These are phyloP conservation scores for Neodon shergylaensis DNA, from an alignment of 2,113 vertebrate genomes.

Conservation along the genomic window DNA sequence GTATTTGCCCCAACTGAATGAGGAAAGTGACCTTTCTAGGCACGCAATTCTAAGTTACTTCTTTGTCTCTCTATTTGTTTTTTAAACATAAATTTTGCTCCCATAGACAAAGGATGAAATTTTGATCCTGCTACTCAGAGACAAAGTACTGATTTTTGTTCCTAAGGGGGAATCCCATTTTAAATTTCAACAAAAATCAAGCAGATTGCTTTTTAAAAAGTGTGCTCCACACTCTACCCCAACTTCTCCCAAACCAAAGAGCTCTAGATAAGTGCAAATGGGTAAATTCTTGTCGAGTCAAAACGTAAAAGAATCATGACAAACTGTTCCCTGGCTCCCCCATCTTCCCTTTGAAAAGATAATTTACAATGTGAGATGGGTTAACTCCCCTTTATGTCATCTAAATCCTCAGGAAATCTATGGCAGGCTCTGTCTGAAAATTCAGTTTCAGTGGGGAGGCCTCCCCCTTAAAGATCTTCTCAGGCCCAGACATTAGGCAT, in stretches of 20 bases:
- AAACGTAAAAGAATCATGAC: constrained; percentile 73
- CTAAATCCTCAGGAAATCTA: constrained; percentile 68
- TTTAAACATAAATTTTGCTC: neutral
- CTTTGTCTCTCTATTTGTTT: neutral
- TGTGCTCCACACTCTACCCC: neutral
- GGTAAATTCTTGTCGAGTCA: constrained; percentile 55
- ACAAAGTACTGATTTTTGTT: neutral
- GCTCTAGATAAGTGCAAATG: constrained; percentile 42
- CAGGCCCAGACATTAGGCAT: constrained; percentile 41
- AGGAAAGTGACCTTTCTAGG: neutral
- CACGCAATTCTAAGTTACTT: neutral
- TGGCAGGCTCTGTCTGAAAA: constrained; percentile 63
- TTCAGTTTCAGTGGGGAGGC: constrained; percentile 50
- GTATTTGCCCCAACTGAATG: neutral
- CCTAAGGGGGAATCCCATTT: neutral
- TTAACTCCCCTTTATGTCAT: constrained; percentile 72
- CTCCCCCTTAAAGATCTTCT: constrained; percentile 59
- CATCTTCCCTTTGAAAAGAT: constrained; percentile 75
- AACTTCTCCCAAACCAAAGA: constrained; percentile 10
- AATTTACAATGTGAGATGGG: constrained; percentile 77
- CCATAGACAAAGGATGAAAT: neutral
- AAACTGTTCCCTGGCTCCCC: constrained; percentile 79
- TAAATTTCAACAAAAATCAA: constrained; percentile 6
- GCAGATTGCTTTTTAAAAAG: constrained; percentile 38
- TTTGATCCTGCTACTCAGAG: neutral